Percentiles rank a stretch among this genome's conserved stretches.
Conservation (phyloP, 53 echinoderm and acorn worm species). For the Luidia sarsii region DNA sequence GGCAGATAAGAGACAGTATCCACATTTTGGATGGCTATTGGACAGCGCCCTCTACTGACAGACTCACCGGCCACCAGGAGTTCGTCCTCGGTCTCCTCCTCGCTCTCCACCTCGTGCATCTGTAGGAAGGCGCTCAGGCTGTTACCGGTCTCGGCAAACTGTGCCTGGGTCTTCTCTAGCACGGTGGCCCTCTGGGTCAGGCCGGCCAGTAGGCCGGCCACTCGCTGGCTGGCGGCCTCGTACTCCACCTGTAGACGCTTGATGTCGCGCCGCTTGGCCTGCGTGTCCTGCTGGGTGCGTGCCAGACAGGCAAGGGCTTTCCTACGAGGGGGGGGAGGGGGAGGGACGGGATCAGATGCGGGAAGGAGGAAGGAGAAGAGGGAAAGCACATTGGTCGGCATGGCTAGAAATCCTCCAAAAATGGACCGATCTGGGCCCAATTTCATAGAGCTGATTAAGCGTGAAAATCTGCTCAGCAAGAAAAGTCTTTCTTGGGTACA, state of each 20-base stretch:
- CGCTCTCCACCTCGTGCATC: slow-evolving; percentile 95
- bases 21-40: too few species aligned
- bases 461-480: too few species aligned
- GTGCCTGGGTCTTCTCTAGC: slow-evolving; percentile 83
- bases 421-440: too few species aligned
- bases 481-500: too few species aligned
- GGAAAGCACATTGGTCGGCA: too few species aligned
- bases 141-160: slow-evolving; percentile 72
- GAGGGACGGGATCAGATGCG: too few species aligned
- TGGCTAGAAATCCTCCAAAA: too few species aligned
- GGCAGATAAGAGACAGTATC: too few species aligned
- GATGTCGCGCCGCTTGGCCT: slow-evolving; percentile 82
- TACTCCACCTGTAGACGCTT: slow-evolving; percentile 82
- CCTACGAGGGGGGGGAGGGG: too few species aligned
- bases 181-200: slow-evolving; percentile 79
- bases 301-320: slow-evolving; percentile 84
- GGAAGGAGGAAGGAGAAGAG: too few species aligned
- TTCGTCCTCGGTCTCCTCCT: slow-evolving; percentile 75
- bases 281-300: slow-evolving; percentile 86
- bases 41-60: slow-evolving; percentile 1
- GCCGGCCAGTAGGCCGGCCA: slow-evolving; percentile 71
- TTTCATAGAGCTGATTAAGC: background rate
- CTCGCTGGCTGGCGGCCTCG: slow-evolving; percentile 79
- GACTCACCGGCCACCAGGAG: slow-evolving; percentile 32
- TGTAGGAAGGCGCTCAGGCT: slow-evolving; percentile 92